These are phyloP conservation scores for Ceratoteleas bidentatus DNA, from an alignment of 1,140 invertebrate genomes.

Conservation along the genomic window DNA sequence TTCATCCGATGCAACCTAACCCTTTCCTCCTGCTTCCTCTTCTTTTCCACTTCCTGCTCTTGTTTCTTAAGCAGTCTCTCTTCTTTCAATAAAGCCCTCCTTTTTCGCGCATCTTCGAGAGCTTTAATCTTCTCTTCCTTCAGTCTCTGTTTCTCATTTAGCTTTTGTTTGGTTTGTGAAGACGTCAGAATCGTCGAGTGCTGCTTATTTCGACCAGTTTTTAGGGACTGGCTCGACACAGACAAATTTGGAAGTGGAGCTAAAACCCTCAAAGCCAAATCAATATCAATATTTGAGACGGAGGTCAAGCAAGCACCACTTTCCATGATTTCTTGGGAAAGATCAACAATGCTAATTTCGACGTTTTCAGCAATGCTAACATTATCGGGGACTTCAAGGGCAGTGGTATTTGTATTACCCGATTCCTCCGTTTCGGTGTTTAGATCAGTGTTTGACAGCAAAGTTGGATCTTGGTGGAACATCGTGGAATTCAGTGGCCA, in stretches of 20 bases:
- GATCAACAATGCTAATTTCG: slow-evolving; percentile 7
- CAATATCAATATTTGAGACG: neutral
- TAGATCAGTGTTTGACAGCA: neutral
- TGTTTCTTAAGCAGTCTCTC: slow-evolving; percentile 5
- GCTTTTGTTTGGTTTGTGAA: neutral
- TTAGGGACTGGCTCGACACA: neutral
- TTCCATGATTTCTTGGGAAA: neutral
- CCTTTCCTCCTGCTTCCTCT: slow-evolving; percentile 4
- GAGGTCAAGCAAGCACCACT: neutral
- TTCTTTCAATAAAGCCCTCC: neutral
- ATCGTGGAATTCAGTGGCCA: neutral
- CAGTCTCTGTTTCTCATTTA: neutral
- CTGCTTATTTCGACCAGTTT: slow-evolving; percentile 5
- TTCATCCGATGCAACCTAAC: neutral
- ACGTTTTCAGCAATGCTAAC: slow-evolving; percentile 6
- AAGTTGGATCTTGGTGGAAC: slow-evolving; percentile 1
- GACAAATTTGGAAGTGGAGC: slow-evolving; percentile 12
- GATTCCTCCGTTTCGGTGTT: neutral
- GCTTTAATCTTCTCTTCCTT: slow-evolving; percentile 14
- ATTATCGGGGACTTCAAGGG: too few species aligned
- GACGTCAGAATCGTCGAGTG: slow-evolving; percentile 8
- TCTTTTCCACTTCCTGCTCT: neutral
- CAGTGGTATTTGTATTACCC: neutral
- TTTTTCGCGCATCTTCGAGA: slow-evolving; percentile 8
- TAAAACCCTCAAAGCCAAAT: neutral